Percentiles rank a stretch among this genome's conserved stretches.
Evolutionary conservation across 2,888 invertebrate species (phyloP).

Genomic region (Drosophila koepferae): DNA sequence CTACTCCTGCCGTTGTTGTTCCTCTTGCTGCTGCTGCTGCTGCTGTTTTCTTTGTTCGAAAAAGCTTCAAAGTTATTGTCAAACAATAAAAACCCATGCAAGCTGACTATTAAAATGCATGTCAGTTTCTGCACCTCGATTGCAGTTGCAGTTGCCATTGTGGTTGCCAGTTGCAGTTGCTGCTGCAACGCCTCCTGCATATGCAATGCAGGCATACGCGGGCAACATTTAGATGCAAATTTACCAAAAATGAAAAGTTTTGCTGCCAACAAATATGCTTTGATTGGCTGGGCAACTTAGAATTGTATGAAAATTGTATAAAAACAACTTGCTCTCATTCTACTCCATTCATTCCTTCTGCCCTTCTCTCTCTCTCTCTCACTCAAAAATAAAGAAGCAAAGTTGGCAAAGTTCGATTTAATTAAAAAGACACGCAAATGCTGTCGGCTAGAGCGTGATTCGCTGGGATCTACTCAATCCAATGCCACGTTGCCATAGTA

Average conservation of each 20-base stretch:
- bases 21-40: background rate
- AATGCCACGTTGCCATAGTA: background rate
- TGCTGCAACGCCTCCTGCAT: background rate
- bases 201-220: background rate
- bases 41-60: background rate
- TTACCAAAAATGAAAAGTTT: background rate
- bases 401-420: background rate
- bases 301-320: background rate
- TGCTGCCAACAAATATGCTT: background rate
- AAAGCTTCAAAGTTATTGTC: background rate
- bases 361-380: background rate
- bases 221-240: background rate
- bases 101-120: background rate
- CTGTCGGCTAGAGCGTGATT: no score
- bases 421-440: background rate
- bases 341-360: no score
- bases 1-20: background rate
- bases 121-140: background rate
- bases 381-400: background rate
- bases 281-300: background rate
- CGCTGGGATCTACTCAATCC: background rate
- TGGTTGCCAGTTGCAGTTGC: background rate
- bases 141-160: background rate
- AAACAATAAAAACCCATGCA: slow-evolving; percentile 22
- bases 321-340: background rate